Conservation (phyloP, 2,888 invertebrate species). For the Philonicus albiceps region DNA sequence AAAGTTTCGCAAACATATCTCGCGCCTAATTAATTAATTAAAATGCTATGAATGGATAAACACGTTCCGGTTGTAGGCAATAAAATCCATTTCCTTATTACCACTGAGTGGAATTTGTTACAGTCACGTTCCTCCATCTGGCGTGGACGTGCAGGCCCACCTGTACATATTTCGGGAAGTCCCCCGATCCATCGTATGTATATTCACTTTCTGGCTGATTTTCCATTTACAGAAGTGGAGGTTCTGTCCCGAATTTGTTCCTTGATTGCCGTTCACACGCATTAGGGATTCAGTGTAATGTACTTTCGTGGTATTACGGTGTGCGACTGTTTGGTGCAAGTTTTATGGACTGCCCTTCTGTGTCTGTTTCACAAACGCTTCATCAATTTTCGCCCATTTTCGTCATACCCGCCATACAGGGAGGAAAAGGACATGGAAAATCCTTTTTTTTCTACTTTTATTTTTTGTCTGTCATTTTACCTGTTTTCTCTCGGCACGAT, state of each 20-base stretch:
- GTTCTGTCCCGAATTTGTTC: background rate
- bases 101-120: constrained; percentile 12
- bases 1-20: background rate
- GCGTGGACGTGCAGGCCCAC: background rate
- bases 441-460: background rate
- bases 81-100: constrained; percentile 37
- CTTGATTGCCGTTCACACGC: background rate
- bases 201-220: background rate
- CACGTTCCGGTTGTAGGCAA: constrained; percentile 30
- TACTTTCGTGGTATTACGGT: background rate
- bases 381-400: background rate
- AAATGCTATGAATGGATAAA: constrained; percentile 21
- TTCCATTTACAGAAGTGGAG: background rate
- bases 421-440: background rate
- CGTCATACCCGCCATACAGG: background rate
- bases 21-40: constrained; percentile 36
- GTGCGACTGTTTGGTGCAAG: background rate
- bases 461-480: background rate
- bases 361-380: background rate
- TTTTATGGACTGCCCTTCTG: background rate
- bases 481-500: background rate
- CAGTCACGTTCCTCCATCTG: constrained; percentile 16
- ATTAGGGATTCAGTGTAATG: background rate
- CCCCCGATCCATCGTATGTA: background rate
- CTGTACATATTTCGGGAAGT: background rate